Evolutionary conservation across 2,888 invertebrate species (phyloP), one percentile per base, ranked within the genome.

Genomic region (Gryllus longicercus): DNA sequence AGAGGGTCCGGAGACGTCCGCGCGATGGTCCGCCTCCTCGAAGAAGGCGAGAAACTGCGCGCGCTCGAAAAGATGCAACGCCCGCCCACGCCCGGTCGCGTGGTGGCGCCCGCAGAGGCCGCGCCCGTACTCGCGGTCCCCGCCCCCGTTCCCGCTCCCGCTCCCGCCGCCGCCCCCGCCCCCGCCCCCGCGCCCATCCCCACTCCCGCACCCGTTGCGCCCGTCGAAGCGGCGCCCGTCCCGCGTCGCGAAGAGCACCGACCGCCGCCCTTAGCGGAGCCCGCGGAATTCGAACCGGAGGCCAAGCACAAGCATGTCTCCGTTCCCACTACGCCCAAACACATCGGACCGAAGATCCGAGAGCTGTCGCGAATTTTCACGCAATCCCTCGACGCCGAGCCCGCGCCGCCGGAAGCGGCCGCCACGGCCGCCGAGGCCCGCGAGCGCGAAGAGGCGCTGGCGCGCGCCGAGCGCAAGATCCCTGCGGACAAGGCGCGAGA

Each of bases 1-100:
- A 79, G 83, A 25, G 87, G 87, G 63, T 89, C 89, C 12, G 90
- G 90, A 51, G 90, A 90, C 83, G 91, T 91, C 8, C 90, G 88
- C 85, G 88, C 90, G 21, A 90, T 89, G 84, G 87, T 91, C 75
- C 88, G 88, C 84, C 85, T 88, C 80, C 85, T 91, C 78, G 91
- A 91, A 85, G 89, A 90, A 83, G 89, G 89, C 82, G 84, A 63
- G n/a, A 63, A 63, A 63, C n/a, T 63, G 16, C 63, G 63, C n/a
- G 14, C 63, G n/a, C n/a, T 63, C 4, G 63, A 63, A 63, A 63
- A 63, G 63, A 14, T 18, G 63, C n/a, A 14, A 14, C 63, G 63
- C 8, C 63, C 63, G n/a, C 14, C 63, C 63, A 63, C 63, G 16
- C 38, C 38, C 38, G 38, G 38, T 8, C 38, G 38, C 8, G 38